Evolutionary conservation across 2,797 vertebrate genomes (phyloP), one percentile per base, ranked within the genome.

Genomic region (Diplodus sargus): DNA sequence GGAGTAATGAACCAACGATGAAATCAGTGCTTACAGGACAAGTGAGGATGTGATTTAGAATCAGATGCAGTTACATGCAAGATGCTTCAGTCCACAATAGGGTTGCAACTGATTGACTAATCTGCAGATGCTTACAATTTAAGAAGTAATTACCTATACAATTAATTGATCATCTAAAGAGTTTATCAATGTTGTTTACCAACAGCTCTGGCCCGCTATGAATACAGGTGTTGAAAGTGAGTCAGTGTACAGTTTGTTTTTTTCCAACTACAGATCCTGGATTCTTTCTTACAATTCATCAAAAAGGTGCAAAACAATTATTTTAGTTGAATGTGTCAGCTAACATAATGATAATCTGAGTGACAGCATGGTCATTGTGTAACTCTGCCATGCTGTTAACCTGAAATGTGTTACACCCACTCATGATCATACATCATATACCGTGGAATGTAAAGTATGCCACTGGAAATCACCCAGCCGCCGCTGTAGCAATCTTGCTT

Each of bases 381-480:
- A 12, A 59, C 30, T 39, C 14, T 66, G 47, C 16, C 39, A 17
- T 61, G n/a, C 7, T 14, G 9, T 12, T 45, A 13, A 61, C 22
- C 0, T 67, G 20, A 28, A 28, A 67, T 5, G 15, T 23, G 28
- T 39, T 13, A 20, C 20, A 0, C 11, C 23, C 7, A 10, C 42
- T 16, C 15, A 4, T 20, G 0, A 15, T n/a, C 15, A 67, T 28
- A 49, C 7, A 51, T 51, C 53, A 54, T 14, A 11, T 14, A 13
- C 4, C 17, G 34, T 52, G 60, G 56, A 77, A 65, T 65, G 12
- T 74, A 14, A 25, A 43, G 39, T 11, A 43, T n/a, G 53, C 11
- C 17, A 2, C 23, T 66, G 65, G 70, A 74, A 77, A 81, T 51
- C 14, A 52, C 54, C 51, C 0, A 0, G 3, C 2, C 14, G 22